Conservation (phyloP, 2,888 invertebrate genomes). For the Graphium colonna region DNA sequence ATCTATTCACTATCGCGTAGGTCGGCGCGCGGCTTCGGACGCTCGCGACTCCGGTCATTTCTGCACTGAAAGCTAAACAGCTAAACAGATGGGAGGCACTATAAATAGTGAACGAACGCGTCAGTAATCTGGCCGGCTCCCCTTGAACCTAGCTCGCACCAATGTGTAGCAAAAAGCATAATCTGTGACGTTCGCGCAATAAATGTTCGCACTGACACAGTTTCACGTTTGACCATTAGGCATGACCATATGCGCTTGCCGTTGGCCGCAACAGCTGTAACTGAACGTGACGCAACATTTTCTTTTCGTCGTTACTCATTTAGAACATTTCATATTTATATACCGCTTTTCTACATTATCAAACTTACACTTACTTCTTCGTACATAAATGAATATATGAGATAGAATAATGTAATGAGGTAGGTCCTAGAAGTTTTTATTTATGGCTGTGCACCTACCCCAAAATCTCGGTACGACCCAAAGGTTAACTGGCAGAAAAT, state of each 20-base stretch:
- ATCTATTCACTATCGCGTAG: constrained; percentile 49
- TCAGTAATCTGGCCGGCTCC: constrained; percentile 71
- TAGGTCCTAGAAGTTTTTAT: too few relatives aligned
- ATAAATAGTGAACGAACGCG: constrained; percentile 75
- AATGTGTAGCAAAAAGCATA: constrained; percentile 59
- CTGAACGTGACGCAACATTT: constrained; percentile 18
- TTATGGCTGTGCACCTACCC: too few relatives aligned
- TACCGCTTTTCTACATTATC: too few relatives aligned
- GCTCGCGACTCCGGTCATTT: constrained; percentile 73
- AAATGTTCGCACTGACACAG: constrained; percentile 74
- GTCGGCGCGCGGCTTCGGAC: constrained; percentile 50
- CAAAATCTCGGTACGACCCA: too few relatives aligned
- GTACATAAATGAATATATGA: too few relatives aligned
- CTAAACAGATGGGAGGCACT: constrained; percentile 71
- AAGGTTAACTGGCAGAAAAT: too few relatives aligned
- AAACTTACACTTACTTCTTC: too few relatives aligned
- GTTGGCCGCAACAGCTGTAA: constrained; percentile 57
- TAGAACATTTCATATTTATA: too few relatives aligned
- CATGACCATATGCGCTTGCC: constrained; percentile 64
- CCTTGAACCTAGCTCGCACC: constrained; percentile 72
- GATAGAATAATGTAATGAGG: too few relatives aligned
- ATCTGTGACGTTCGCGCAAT: constrained; percentile 65
- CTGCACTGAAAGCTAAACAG: constrained; percentile 71
- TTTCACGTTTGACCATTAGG: constrained; percentile 70
- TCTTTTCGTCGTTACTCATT: background rate